A percentile compares a stretch with the other conserved stretches of the same genome.
Evolutionary conservation across 2,797 vertebrate species (phyloP).

Genomic region (Poecilia velifera): DNA sequence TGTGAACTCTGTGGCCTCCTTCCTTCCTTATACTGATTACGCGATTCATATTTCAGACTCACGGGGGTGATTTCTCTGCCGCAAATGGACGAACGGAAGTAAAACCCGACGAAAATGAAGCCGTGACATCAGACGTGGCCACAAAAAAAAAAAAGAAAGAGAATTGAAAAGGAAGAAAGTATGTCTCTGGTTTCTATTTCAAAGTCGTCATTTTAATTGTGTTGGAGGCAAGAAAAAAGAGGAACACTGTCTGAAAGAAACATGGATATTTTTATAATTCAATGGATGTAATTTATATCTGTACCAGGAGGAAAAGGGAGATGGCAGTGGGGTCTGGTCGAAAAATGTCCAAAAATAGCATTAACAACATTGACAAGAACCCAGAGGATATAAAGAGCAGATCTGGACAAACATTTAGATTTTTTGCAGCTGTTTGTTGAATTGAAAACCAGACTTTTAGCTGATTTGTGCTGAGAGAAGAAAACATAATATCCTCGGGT

Average conservation of each 20-base stretch:
- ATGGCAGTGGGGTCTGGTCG: neutral
- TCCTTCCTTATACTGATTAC: conserved; percentile 73
- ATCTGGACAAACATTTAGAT: neutral
- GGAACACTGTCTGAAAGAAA: conserved; percentile 71
- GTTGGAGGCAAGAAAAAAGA: conserved; percentile 47
- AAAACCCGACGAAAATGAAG: conserved; percentile 45
- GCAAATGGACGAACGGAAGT: conserved; percentile 55
- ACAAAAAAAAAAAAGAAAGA: neutral
- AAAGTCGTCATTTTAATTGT: conserved; percentile 78
- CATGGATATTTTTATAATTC: conserved; percentile 79
- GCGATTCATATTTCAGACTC: conserved; percentile 69
- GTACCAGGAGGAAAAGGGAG: conserved; percentile 12
- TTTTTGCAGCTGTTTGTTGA: neutral
- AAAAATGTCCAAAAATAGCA: conserved; percentile 8
- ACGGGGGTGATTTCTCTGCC: conserved; percentile 50
- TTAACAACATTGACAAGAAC: neutral
- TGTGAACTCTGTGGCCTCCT: conserved; percentile 71
- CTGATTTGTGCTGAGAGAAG: neutral
- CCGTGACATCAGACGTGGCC: conserved; percentile 57
- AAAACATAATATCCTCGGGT: neutral
- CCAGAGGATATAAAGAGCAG: neutral
- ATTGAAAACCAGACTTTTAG: neutral
- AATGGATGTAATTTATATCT: conserved; percentile 77
- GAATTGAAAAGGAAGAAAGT: conserved; percentile 63
- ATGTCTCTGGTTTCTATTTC: conserved; percentile 74